Base-by-base conservation (phyloP, 2,797 vertebrate species). In the Ficedula albicollis region DNA sequence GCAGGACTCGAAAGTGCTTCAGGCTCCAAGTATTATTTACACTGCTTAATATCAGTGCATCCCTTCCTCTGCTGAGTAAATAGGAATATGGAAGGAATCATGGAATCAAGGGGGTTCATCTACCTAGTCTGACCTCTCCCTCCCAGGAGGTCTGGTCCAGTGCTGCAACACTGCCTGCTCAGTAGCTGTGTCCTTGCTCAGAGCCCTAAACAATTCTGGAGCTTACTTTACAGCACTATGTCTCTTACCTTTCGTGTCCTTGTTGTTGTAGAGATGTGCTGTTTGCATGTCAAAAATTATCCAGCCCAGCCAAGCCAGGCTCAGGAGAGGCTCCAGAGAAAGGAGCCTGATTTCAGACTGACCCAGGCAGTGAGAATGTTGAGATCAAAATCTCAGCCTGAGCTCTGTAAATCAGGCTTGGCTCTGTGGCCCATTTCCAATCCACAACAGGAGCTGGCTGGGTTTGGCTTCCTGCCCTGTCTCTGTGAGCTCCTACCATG, bases 261-360 rank as follows among this genome's bases (percentile, higher is more conserved):
- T 81, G 27, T 48, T 91, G 66, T 87, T 86, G 87, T 87, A 84
- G 59, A 73, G 69, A 43, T 88, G 70, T 95, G 74, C 27, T 67
- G 26, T 84, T 85, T 93, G 73, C 48, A 38, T 72, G 55, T 91
- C 76, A 87, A 84, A 58, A 26, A 9, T 10, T 41, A 26, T 66
- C 44, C 69, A 69, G 41, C 36, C 44, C 69, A 69, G 41, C 36
- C 27, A 51, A 90, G 30, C 12, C 26, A 62, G 75, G 46, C 38
- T 84, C 11, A 12, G 70, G 60, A 93, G 67, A 73, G 27, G 20
- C 15, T 74, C 30, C 51, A 63, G 68, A 74, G 54, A 15, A 87
- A 84, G 39, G 54, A 89, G n/a, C 14, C n/a, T 85, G 78, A 60
- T 77, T 83, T 89, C 68, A 77, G 64, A 34, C 51, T 90, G 76